Evolutionary conservation across 2,888 invertebrate species (phyloP).

Genomic region (Xanthia togata): DNA sequence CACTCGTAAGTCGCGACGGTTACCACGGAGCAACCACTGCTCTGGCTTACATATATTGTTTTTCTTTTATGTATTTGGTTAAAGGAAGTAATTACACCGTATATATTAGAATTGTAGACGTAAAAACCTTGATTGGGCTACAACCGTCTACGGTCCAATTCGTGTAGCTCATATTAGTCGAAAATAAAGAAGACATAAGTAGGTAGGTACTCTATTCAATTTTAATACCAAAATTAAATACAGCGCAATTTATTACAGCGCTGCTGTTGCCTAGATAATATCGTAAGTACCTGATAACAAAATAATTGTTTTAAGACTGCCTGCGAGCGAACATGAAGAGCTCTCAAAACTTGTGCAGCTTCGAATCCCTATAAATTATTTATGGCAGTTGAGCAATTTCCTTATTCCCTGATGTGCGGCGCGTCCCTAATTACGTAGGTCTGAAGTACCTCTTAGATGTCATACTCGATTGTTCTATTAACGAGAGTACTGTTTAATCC

Average conservation of each 20-base stretch:
- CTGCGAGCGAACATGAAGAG: slow-evolving; percentile 75
- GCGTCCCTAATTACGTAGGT: slow-evolving; percentile 82
- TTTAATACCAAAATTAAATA: slow-evolving; percentile 18
- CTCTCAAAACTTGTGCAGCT: slow-evolving; percentile 84
- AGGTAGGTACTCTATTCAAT: not conserved
- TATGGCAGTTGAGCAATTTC: slow-evolving; percentile 85
- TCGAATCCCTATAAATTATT: slow-evolving; percentile 86
- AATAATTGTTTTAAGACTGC: slow-evolving; percentile 72
- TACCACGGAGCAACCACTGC: no score
- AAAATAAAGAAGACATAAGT: slow-evolving; percentile 3
- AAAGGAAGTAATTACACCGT: no score
- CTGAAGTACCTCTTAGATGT: slow-evolving; percentile 78
- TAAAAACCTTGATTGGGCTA: not conserved
- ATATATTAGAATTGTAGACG: no score
- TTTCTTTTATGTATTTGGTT: no score
- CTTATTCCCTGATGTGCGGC: slow-evolving; percentile 72
- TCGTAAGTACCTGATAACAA: slow-evolving; percentile 67
- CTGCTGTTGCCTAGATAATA: slow-evolving; percentile 45
- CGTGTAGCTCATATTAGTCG: not conserved
- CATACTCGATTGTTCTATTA: slow-evolving; percentile 80
- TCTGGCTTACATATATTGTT: no score
- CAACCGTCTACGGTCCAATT: not conserved
- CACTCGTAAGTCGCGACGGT: no score
- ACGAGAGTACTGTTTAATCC: slow-evolving; percentile 76
- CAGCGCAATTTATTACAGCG: slow-evolving; percentile 12